Conservation (phyloP, 2,113 vertebrate species). For the Serinus canaria region DNA sequence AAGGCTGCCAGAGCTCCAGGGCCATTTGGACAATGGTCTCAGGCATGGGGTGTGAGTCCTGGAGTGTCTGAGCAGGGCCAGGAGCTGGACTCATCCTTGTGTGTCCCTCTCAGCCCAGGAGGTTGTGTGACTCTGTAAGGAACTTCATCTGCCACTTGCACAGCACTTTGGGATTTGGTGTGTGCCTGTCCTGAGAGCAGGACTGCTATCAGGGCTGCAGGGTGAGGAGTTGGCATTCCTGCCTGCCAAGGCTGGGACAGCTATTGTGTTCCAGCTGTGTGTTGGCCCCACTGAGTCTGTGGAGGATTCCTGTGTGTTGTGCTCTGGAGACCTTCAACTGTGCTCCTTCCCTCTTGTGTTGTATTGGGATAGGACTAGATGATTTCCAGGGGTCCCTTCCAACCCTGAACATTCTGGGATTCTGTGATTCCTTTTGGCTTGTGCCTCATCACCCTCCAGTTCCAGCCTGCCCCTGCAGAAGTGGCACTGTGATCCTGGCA, state of each 20-base stretch:
- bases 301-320: not conserved
- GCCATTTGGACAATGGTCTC: not conserved
- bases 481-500: not conserved
- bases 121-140: not conserved
- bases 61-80: not conserved
- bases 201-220: not conserved
- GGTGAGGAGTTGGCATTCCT: not conserved
- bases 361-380: not conserved
- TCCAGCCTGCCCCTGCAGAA: not conserved
- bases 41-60: not conserved
- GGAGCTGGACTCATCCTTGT: not conserved
- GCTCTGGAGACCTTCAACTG: not conserved
- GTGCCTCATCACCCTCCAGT: not conserved
- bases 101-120: not conserved
- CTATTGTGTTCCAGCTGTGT: accelerated
- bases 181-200: not conserved
- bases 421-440: not conserved
- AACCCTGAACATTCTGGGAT: not conserved
- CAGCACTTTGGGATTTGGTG: not conserved
- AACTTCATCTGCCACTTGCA: not conserved
- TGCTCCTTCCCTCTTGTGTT: not conserved
- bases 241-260: not conserved
- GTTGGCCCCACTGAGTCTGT: not conserved
- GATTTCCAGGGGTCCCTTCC: not conserved
- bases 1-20: not conserved